Conservation (phyloP, 2,888 invertebrate species). For the Nephrotoma guestfalica region DNA sequence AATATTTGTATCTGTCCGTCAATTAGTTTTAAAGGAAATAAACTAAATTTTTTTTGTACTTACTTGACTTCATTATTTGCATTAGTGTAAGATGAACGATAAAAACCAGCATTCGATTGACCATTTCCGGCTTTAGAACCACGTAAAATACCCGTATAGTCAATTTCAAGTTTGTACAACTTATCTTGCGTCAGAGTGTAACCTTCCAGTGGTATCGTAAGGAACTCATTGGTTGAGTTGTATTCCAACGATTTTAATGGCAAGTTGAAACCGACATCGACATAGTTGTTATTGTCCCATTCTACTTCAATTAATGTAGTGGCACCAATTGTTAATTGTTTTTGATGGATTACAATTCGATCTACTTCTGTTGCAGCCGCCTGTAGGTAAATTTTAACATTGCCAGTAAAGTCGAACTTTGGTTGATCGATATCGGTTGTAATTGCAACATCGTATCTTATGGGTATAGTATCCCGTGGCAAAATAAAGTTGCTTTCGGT, state of each 20-base stretch:
- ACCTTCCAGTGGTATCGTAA: conserved; percentile 10
- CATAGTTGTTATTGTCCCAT: not conserved
- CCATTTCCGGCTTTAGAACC: conserved; percentile 36
- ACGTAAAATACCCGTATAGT: conserved; percentile 41
- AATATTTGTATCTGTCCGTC: no score
- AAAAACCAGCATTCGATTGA: conserved; percentile 35
- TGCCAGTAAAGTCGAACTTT: conserved; percentile 18
- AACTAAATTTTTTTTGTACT: not conserved
- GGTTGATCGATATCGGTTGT: conserved; percentile 21
- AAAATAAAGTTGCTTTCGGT: conserved; percentile 18
- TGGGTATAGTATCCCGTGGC: conserved; percentile 37
- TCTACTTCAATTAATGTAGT: conserved; percentile 14
- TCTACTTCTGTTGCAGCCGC: not conserved
- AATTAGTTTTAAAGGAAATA: no score
- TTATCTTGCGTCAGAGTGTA: no score
- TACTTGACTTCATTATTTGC: conserved; percentile 13
- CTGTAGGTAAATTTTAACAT: conserved; percentile 18
- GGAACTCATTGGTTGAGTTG: conserved; percentile 19
- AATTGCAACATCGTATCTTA: conserved; percentile 34
- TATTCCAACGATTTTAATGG: conserved; percentile 7
- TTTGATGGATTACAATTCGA: conserved; percentile 21
- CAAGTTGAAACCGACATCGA: not conserved
- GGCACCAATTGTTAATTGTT: conserved; percentile 15
- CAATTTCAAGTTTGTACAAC: conserved; percentile 32
- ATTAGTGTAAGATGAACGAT: conserved; percentile 37